These are phyloP conservation scores for Ochlodes sylvanus DNA, from an alignment of 2,888 invertebrate species.

Conservation along the genomic window DNA sequence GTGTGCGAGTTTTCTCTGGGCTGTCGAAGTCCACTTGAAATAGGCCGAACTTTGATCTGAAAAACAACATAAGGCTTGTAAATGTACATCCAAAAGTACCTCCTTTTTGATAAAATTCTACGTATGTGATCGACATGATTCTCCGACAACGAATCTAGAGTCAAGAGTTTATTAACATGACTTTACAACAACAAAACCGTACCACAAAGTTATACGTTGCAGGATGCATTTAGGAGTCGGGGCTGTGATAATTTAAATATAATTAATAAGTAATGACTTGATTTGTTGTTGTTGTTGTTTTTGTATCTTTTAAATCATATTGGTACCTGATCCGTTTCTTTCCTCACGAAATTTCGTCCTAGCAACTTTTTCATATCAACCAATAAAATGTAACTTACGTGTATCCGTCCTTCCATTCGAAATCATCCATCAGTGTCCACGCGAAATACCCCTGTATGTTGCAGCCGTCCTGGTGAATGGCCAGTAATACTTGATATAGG, in stretches of 20 bases:
- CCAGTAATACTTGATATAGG: slow-evolving; percentile 68
- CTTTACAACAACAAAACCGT: no score
- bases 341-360: not conserved
- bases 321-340: not conserved
- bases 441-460: slow-evolving; percentile 83
- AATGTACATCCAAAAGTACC: no score
- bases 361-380: not conserved
- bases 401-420: slow-evolving; percentile 85
- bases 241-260: no score
- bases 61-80: slow-evolving; percentile 38
- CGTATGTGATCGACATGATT: no score
- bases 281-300: no score
- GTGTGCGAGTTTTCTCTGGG: slow-evolving; percentile 68
- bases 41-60: slow-evolving; percentile 76
- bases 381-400: slow-evolving; percentile 54
- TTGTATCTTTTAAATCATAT: no score
- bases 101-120: no score
- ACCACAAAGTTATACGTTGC: no score
- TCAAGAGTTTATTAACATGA: no score
- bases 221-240: no score
- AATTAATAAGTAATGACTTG: no score
- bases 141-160: no score
- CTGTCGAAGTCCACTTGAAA: slow-evolving; percentile 76
- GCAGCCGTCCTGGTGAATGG: slow-evolving; percentile 70
- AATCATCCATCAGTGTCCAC: slow-evolving; percentile 87